Conservation (phyloP, 2,888 invertebrate species). For the Punctoribates punctum region DNA sequence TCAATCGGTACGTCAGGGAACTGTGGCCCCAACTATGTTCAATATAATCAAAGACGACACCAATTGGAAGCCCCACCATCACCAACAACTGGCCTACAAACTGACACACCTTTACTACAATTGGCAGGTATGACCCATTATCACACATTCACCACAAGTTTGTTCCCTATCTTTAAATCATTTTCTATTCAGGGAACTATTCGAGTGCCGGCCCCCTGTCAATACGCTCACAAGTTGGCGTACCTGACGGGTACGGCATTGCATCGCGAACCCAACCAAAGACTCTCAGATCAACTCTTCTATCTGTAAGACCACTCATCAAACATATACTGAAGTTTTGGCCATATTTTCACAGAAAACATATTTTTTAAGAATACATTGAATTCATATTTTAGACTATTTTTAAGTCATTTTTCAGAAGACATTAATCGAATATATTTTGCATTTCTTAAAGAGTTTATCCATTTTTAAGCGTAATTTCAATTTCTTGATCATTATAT, state of each 20-base stretch:
- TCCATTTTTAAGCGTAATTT: too few relatives aligned
- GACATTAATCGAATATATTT: too few relatives aligned
- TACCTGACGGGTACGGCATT: conserved; percentile 78
- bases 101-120: conserved; percentile 86
- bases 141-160: neutral
- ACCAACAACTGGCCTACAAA: conserved; percentile 82
- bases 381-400: too few relatives aligned
- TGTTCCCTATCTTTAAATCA: neutral
- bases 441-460: too few relatives aligned
- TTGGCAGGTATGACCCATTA: conserved; percentile 63
- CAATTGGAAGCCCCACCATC: conserved; percentile 65
- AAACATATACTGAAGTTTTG: too few relatives aligned
- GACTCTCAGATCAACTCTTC: conserved; percentile 43
- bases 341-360: too few relatives aligned
- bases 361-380: too few relatives aligned
- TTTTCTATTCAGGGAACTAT: conserved; percentile 59
- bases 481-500: too few relatives aligned
- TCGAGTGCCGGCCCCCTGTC: conserved; percentile 86
- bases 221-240: conserved; percentile 90
- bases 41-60: conserved; percentile 74
- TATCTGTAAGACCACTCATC: conserved; percentile 42
- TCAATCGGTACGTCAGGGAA: conserved; percentile 80
- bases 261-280: conserved; percentile 55
- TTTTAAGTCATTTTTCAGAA: too few relatives aligned
- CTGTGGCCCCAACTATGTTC: conserved; percentile 84